Evolutionary conservation across 2,888 invertebrate genomes (phyloP), one percentile per base, ranked within the genome.

Genomic region (Ormyrus rosae): DNA sequence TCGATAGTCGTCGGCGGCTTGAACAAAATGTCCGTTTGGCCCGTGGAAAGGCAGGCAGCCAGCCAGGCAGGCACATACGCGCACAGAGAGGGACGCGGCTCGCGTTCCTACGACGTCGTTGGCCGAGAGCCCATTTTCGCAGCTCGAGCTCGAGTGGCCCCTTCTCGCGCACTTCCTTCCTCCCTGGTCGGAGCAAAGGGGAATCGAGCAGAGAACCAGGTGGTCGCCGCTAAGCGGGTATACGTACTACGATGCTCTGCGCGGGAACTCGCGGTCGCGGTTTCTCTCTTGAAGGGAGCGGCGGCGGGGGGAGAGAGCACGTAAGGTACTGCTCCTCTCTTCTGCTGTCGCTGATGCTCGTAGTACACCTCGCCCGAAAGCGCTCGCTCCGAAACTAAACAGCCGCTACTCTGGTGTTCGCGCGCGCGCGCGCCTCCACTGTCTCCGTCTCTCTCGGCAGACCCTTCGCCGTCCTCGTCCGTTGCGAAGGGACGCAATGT

Each of bases 311-410:
- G 53, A 53, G 75, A 50, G 60, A 48, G 51, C 60, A 7, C 8
- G 34, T 9, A 51, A 67, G 4, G 56, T 34, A 34, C 13, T 34
- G 48, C 48, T 68, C 7, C 2, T 51, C 10, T 5, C 72, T 10
- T 6, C 13, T 82, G 86, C 85, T 61, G n/a, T 53, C 45, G 50
- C 61, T 64, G 64, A 53, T 53, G 78, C 55, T 76, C 61, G 34
- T 34, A 34, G 34, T 34, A 34, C 34, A 51, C 63, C 48, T 65
- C 34, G 78, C 78, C 58, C 71, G 75, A 67, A 72, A 78, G 79
- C 78, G 80, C 80, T 77, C 61, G 75, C 80, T 68, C 63, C 72
- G 58, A 50, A 73, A 75, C 76, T 72, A 68, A 81, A 81, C 80
- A 80, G 80, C 74, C 70, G 72, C 72, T 60, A 58, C 64, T 64